Percentiles rank a stretch among this genome's conserved stretches.
phyloP scores from a whole-genome alignment of 2,888 invertebrate genomes.

The Apomyelois bistriatella region DNA sequence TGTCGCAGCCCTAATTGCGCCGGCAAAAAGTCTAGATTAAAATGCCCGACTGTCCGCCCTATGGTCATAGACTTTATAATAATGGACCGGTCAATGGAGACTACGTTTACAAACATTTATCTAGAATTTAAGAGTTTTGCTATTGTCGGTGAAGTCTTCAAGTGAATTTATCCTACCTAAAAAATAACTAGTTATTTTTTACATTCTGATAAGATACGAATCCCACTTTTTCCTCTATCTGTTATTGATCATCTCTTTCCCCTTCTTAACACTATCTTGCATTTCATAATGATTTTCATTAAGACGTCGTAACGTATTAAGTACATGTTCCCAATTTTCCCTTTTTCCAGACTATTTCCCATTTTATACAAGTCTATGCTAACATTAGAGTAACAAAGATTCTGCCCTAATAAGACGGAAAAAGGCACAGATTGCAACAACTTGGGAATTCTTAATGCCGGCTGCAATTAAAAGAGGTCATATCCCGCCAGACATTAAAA shows the following conservation, averaged over 20 bases:
- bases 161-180: no score
- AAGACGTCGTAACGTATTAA: no score
- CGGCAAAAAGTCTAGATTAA: slow-evolving; percentile 62
- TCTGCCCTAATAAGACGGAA: not conserved
- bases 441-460: slow-evolving; percentile 37
- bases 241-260: no score
- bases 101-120: not conserved
- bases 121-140: no score
- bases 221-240: no score
- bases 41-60: slow-evolving; percentile 35
- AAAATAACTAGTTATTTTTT: no score
- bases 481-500: slow-evolving; percentile 40
- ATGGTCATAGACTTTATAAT: slow-evolving; percentile 28
- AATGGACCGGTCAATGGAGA: not conserved
- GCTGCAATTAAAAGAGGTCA: slow-evolving; percentile 47
- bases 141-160: no score
- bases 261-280: no score
- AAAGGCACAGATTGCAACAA: not conserved
- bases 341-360: slow-evolving; percentile 7
- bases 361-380: slow-evolving; percentile 14
- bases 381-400: not conserved
- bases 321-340: no score
- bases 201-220: no score
- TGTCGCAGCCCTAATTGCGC: slow-evolving; percentile 59
- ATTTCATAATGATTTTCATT: no score